Conservation (phyloP, 2,888 invertebrate genomes). For the Brachycybe producta region DNA sequence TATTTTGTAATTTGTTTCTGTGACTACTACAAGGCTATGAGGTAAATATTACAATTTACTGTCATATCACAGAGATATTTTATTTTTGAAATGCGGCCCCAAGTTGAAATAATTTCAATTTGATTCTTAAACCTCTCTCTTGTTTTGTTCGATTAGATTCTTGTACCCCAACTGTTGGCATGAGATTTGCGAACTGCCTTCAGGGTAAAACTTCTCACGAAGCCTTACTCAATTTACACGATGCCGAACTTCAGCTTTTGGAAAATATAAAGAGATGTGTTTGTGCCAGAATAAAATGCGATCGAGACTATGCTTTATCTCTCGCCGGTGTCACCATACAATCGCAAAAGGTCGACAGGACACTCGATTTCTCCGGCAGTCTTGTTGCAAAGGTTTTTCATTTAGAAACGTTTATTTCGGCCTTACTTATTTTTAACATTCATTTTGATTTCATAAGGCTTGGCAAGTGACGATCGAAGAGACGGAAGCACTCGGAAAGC, state of each 20-base stretch:
- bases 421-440: neutral
- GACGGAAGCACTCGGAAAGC: slow-evolving; percentile 68
- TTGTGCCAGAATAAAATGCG: slow-evolving; percentile 74
- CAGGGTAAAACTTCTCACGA: slow-evolving; percentile 83
- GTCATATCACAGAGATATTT: too few species aligned
- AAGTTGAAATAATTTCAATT: too few species aligned
- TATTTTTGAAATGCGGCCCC: too few species aligned
- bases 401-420: neutral
- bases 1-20: too few species aligned
- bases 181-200: slow-evolving; percentile 67
- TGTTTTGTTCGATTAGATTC: too few species aligned
- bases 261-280: slow-evolving; percentile 83
- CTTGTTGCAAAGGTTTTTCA: slow-evolving; percentile 22
- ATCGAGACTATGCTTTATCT: slow-evolving; percentile 77
- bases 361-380: slow-evolving; percentile 23
- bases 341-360: slow-evolving; percentile 29
- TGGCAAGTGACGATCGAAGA: slow-evolving; percentile 83
- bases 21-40: too few species aligned
- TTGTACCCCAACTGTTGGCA: too few species aligned
- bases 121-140: too few species aligned
- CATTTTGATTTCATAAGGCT: slow-evolving; percentile 37
- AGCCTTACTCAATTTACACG: slow-evolving; percentile 75
- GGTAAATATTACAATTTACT: too few species aligned
- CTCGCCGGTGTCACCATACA: slow-evolving; percentile 32
- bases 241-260: slow-evolving; percentile 80